These are phyloP conservation scores for Macropus fuliginosus DNA, from an alignment of 2,797 vertebrate species.

Conservation along the genomic window DNA sequence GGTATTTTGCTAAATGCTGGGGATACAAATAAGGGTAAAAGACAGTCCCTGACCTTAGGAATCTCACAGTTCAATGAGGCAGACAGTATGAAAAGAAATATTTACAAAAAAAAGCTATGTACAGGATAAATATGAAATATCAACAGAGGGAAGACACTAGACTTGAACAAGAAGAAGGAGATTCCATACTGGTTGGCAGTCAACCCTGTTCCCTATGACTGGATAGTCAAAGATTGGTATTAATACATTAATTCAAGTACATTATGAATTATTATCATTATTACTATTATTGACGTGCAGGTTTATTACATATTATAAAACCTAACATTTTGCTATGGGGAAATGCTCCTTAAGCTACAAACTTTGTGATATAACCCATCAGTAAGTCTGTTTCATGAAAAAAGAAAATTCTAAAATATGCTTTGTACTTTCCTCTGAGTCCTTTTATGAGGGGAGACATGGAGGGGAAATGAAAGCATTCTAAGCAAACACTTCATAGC, in stretches of 20 bases:
- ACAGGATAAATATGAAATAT: neutral
- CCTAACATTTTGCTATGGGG: neutral
- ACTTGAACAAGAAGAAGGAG: neutral
- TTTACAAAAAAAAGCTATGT: neutral
- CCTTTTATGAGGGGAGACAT: neutral
- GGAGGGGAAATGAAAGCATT: neutral
- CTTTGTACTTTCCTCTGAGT: neutral
- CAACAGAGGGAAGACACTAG: neutral
- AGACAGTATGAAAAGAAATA: neutral
- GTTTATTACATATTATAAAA: neutral
- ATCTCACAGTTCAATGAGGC: neutral
- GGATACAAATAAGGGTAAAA: neutral
- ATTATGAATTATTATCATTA: neutral
- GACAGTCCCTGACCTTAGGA: neutral
- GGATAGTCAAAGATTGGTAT: neutral
- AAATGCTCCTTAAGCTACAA: neutral
- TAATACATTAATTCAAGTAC: neutral
- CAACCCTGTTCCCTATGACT: neutral
- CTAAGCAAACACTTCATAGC: conserved; percentile 61
- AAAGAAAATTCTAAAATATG: neutral
- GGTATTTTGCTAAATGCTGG: neutral
- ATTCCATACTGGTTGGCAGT: neutral
- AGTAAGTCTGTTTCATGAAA: neutral
- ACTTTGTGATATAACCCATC: neutral
- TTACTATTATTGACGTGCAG: neutral